Base-by-base conservation (phyloP, 2,797 vertebrate genomes). In the Sebastes steindachneri region DNA sequence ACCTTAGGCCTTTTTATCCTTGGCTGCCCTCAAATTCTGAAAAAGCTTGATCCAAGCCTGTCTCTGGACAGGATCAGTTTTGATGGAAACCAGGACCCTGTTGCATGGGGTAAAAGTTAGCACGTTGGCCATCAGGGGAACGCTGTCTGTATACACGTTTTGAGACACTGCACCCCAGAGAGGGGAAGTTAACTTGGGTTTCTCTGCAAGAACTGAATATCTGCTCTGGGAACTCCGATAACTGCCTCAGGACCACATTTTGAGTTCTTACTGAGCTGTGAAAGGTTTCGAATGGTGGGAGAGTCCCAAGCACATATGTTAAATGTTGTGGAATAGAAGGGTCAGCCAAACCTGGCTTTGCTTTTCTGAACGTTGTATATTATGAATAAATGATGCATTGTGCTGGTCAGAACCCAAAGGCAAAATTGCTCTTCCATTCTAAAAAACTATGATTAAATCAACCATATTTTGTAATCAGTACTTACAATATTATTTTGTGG, bases 71-170 rank as follows among this genome's bases (percentile, higher is more conserved):
- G 75, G 31, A 86, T 91, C 68, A 70, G 68, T 85, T 83, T 82
- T 92, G 92, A 90, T 82, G 79, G 82, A 92, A 80, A 84, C 72
- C 91, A 92, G 90, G 82, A 77, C 80, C 74, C 57, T 72, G 31
- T 67, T 67, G 57, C 71, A 84, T 59, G 64, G 54, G 77, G 86
- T 89, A 80, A 86, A 91, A 80, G 80, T 90, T 92, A 91, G 79
- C 91, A 85, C 72, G 29, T 89, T 83, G 86, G 73, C 86, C 85
- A 80, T 81, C 59, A 67, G 78, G 77, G 80, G 83, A 88, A 77
- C 68, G 9, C 48, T 62, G 73, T 81, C 81, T 84, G 64, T 77
- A 66, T 73, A 91, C 76, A 86, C 60, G 60, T 81, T 83, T 62
- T 83, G 83, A 93, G 91, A 88, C 86, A 91, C 73, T 76, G 81